Evolutionary conservation across 2,797 vertebrate species (phyloP).

Genomic region (Scomberomorus guttatus): DNA sequence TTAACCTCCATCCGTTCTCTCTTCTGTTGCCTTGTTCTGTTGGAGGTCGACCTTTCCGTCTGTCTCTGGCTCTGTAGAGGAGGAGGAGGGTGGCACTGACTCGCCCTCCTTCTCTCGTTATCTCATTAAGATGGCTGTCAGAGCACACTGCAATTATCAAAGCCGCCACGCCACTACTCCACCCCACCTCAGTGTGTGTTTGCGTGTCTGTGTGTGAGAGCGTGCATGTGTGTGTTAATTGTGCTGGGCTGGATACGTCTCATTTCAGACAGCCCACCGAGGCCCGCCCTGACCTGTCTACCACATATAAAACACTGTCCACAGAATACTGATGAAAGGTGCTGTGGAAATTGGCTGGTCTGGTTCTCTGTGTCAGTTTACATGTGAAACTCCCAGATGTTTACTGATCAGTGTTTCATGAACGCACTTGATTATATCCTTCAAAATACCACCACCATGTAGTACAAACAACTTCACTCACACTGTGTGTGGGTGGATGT

Average conservation of each 20-base stretch:
- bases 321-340: slow-evolving; percentile 50
- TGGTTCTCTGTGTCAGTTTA: neutral
- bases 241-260: slow-evolving; percentile 27
- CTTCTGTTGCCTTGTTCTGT: slow-evolving; percentile 13
- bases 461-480: neutral
- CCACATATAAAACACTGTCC: slow-evolving; percentile 24
- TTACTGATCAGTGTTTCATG: slow-evolving; percentile 1
- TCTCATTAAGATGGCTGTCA: slow-evolving; percentile 78
- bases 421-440: slow-evolving; percentile 5
- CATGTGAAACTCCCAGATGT: slow-evolving; percentile 31
- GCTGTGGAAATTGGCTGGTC: neutral
- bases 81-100: slow-evolving; percentile 36
- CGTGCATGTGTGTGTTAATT: slow-evolving; percentile 45
- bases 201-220: slow-evolving; percentile 3
- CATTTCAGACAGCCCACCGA: slow-evolving; percentile 45
- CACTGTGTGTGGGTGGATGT: neutral
- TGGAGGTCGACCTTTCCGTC: slow-evolving; percentile 46
- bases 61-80: slow-evolving; percentile 42
- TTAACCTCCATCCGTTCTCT: slow-evolving; percentile 50
- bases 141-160: slow-evolving; percentile 63
- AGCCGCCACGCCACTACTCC: slow-evolving; percentile 38
- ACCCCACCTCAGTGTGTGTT: slow-evolving; percentile 24
- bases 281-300: slow-evolving; percentile 55
- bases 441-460: neutral
- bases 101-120: slow-evolving; percentile 63